phyloP scores from a whole-genome alignment of 2,113 vertebrate genomes.

The Chroicocephalus ridibundus region DNA sequence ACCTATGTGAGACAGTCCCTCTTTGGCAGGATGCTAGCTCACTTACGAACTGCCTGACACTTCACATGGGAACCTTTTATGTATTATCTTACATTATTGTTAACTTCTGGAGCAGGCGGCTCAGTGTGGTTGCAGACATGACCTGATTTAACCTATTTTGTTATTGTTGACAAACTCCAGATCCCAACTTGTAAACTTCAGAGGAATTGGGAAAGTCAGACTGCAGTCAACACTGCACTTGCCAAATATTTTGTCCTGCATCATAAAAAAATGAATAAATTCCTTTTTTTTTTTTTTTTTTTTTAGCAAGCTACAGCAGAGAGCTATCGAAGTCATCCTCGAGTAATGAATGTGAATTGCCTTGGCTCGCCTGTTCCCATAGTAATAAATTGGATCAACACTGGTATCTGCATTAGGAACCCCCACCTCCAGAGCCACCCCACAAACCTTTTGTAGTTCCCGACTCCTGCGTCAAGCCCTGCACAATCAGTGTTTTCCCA shows the following conservation, averaged over 20 bases:
- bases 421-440: background rate
- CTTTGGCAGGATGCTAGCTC: background rate
- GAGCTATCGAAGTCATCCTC: background rate
- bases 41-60: background rate
- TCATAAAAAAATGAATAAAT: background rate
- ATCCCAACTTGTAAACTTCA: background rate
- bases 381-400: background rate
- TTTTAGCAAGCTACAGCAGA: background rate
- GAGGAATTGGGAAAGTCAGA: background rate
- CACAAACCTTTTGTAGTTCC: background rate
- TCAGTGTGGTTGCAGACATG: background rate
- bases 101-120: background rate
- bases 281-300: background rate
- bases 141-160: background rate
- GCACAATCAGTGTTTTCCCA: background rate
- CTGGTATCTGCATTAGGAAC: background rate
- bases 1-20: accelerated
- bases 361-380: background rate
- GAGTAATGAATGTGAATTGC: background rate
- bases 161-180: background rate
- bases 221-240: background rate
- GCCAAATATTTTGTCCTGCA: background rate
- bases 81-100: background rate
- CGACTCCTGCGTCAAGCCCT: accelerated
- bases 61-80: background rate